These are phyloP conservation scores for Romanomermis culicivorax DNA, from an alignment of 2,888 invertebrate species.

Conservation along the genomic window DNA sequence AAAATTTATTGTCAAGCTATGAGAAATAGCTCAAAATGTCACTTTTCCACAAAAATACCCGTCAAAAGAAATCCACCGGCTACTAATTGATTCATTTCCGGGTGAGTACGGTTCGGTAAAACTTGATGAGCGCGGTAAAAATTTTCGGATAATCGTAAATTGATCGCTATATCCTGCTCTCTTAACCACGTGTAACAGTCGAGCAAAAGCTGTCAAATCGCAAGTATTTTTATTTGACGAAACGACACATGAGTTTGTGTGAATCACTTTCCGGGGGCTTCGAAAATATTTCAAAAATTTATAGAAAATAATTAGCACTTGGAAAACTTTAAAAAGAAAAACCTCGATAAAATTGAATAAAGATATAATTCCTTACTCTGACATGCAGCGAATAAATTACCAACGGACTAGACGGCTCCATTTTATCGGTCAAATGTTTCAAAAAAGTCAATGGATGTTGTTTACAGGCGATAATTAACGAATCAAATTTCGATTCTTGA, in stretches of 20 bases:
- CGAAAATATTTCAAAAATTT: too few species aligned
- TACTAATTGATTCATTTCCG: conserved; percentile 68
- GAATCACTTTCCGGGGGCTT: too few species aligned
- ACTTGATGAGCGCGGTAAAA: conserved; percentile 72
- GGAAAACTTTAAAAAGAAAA: too few species aligned
- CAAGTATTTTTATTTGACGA: too few species aligned
- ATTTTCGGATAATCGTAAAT: conserved; percentile 55
- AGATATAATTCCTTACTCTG: conserved; percentile 23
- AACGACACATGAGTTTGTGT: too few species aligned
- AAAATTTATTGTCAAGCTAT: too few species aligned
- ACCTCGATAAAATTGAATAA: too few species aligned
- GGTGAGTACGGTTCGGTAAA: conserved; percentile 53
- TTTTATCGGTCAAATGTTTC: conserved; percentile 23
- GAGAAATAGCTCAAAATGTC: not conserved
- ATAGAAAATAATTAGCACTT: too few species aligned
- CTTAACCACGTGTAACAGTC: conserved; percentile 60
- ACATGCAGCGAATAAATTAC: conserved; percentile 29
- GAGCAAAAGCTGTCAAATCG: conserved; percentile 43
- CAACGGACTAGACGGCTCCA: conserved; percentile 29
- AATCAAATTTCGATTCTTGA: not conserved
- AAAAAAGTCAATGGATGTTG: conserved; percentile 28
- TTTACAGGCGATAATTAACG: conserved; percentile 26
- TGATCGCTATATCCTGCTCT: conserved; percentile 41
- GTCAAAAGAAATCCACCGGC: conserved; percentile 68
- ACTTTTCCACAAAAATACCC: conserved; percentile 36